These are phyloP conservation scores for Pipistrellus pipistrellus DNA, from an alignment of 2,797 vertebrate genomes.

Conservation along the genomic window DNA sequence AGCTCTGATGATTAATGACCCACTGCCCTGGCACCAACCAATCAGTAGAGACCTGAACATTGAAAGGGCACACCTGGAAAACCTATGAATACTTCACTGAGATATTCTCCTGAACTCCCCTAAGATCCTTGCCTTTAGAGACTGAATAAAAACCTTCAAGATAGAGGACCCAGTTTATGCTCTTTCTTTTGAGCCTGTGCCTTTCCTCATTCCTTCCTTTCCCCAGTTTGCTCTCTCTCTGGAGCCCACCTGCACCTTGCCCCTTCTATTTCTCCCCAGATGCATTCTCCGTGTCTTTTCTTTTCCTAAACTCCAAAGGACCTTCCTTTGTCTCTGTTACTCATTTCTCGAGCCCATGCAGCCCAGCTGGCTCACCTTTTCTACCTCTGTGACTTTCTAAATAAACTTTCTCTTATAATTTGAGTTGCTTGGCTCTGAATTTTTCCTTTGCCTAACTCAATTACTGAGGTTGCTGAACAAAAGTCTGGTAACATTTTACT, in stretches of 20 bases:
- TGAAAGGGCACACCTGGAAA: neutral
- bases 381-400: neutral
- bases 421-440: neutral
- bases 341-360: neutral
- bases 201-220: neutral
- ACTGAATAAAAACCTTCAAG: neutral
- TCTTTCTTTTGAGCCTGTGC: neutral
- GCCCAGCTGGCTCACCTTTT: neutral
- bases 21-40: neutral
- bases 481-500: neutral
- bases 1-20: neutral
- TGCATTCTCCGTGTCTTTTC: neutral
- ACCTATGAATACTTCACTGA: neutral
- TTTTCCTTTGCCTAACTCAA: neutral
- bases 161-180: neutral
- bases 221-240: neutral
- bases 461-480: too few relatives aligned
- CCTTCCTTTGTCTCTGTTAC: neutral
- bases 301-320: neutral
- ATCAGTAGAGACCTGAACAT: neutral
- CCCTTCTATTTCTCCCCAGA: too few relatives aligned
- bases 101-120: neutral
- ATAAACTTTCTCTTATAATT: neutral
- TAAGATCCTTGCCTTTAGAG: neutral
- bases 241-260: neutral